A percentile compares a stretch with the other conserved stretches of the same genome.
Evolutionary conservation across 2,888 invertebrate species (phyloP).

Genomic region (Pollenia amentaria): DNA sequence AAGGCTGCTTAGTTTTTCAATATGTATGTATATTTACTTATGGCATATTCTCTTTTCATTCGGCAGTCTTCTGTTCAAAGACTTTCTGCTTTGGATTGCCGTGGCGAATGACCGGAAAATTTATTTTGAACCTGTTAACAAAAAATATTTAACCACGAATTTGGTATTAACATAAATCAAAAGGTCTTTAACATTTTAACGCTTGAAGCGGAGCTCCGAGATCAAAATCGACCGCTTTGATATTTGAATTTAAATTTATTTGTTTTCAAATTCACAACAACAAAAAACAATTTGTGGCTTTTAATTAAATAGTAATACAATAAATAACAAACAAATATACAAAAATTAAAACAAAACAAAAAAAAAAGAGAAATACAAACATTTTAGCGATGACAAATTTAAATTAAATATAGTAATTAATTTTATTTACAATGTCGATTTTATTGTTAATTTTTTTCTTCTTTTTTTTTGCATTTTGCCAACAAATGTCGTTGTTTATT

Average conservation of each 20-base stretch:
- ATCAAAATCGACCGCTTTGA: conserved; percentile 30
- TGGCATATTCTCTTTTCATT: too few relatives aligned
- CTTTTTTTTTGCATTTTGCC: conserved; percentile 14
- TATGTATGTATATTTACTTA: too few relatives aligned
- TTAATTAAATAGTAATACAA: conserved; percentile 44
- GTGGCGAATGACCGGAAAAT: neutral
- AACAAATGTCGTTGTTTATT: conserved; percentile 65
- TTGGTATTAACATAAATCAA: neutral
- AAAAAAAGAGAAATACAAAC: neutral
- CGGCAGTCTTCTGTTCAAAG: neutral
- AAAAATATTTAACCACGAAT: neutral
- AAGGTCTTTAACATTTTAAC: conserved; percentile 5
- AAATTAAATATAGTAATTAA: conserved; percentile 60
- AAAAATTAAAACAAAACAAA: conserved; percentile 1
- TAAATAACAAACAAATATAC: conserved; percentile 34
- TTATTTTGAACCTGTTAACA: neutral
- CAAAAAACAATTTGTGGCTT: conserved; percentile 4
- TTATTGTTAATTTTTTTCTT: neutral
- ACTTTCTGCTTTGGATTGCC: too few relatives aligned
- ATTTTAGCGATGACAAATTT: conserved; percentile 44
- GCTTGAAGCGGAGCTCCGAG: neutral
- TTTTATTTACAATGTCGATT: conserved; percentile 8
- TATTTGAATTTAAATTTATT: conserved; percentile 25
- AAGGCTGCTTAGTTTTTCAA: too few relatives aligned
- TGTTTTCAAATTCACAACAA: neutral